These are phyloP conservation scores for Trematomus loennbergii DNA, from an alignment of 2,113 vertebrate species.

Conservation along the genomic window DNA sequence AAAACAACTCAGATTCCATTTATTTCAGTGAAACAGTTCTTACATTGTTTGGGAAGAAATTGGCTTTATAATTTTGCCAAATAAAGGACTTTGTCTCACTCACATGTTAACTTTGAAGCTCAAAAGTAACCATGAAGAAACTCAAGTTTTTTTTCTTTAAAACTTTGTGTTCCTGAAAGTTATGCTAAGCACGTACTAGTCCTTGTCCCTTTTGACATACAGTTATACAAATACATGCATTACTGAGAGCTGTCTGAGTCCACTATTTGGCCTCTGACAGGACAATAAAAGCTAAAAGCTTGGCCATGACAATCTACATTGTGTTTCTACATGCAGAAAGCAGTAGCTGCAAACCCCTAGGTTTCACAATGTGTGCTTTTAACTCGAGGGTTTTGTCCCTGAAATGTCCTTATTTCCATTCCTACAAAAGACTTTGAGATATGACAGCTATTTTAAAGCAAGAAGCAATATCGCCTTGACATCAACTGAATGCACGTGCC, in stretches of 20 bases:
- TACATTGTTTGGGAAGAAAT: slow-evolving; percentile 16
- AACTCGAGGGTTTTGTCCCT: slow-evolving; percentile 20
- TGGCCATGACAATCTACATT: neutral
- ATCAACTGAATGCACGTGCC: slow-evolving; percentile 50
- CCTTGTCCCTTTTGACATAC: neutral
- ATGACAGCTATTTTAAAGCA: slow-evolving; percentile 63
- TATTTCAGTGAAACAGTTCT: slow-evolving; percentile 4
- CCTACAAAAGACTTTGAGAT: slow-evolving; percentile 44
- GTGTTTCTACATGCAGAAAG: neutral
- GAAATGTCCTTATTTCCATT: slow-evolving; percentile 59
- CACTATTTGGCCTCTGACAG: slow-evolving; percentile 9
- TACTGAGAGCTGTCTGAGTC: slow-evolving; percentile 18
- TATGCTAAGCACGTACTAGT: neutral
- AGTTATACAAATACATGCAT: slow-evolving; percentile 21
- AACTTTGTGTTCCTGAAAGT: slow-evolving; percentile 1
- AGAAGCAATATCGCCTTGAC: slow-evolving; percentile 46
- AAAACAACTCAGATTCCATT: slow-evolving; percentile 34
- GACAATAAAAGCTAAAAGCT: neutral
- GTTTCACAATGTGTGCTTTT: slow-evolving; percentile 24
- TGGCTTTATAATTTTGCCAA: slow-evolving; percentile 33
- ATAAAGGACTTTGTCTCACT: slow-evolving; percentile 32
- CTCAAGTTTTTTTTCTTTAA: neutral
- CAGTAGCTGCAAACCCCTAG: neutral
- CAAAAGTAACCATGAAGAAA: neutral
- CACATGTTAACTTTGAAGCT: neutral